Conservation (phyloP, 2,888 invertebrate species). For the Rhabditophanes sp. region DNA sequence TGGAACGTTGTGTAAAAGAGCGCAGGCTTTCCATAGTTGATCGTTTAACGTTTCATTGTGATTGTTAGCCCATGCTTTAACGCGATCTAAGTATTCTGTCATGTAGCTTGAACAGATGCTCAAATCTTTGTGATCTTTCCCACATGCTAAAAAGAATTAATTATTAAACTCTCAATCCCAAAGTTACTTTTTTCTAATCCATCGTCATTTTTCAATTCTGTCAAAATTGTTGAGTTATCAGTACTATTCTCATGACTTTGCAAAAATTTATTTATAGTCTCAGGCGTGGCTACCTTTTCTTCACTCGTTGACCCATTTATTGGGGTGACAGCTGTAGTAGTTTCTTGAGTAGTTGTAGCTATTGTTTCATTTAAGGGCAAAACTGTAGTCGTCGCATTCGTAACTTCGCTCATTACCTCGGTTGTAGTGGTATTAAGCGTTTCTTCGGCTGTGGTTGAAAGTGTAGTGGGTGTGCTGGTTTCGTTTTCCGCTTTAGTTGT, state of each 20-base stretch:
- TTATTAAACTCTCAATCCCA: not conserved
- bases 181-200: too few relatives aligned
- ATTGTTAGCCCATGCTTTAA: constrained; percentile 17
- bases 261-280: too few relatives aligned
- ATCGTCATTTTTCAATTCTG: too few relatives aligned
- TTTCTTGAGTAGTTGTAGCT: not conserved
- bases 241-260: too few relatives aligned
- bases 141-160: constrained; percentile 1
- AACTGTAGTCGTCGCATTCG: too few relatives aligned
- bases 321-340: constrained; percentile 2
- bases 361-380: too few relatives aligned
- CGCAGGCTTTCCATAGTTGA: constrained; percentile 17
- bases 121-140: constrained; percentile 13
- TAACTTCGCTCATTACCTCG: too few relatives aligned
- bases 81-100: constrained; percentile 15
- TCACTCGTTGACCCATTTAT: constrained; percentile 1
- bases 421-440: constrained; percentile 3
- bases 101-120: constrained; percentile 15
- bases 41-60: constrained; percentile 16
- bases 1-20: constrained; percentile 15
- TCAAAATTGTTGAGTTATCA: too few relatives aligned
- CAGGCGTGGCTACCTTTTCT: not conserved
- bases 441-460: not conserved
- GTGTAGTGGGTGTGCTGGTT: not conserved
- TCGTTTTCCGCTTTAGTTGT: not conserved